A percentile compares a stretch with the other conserved stretches of the same genome.
phyloP scores from a whole-genome alignment of 2,797 vertebrate genomes.

The Glossophaga mutica region DNA sequence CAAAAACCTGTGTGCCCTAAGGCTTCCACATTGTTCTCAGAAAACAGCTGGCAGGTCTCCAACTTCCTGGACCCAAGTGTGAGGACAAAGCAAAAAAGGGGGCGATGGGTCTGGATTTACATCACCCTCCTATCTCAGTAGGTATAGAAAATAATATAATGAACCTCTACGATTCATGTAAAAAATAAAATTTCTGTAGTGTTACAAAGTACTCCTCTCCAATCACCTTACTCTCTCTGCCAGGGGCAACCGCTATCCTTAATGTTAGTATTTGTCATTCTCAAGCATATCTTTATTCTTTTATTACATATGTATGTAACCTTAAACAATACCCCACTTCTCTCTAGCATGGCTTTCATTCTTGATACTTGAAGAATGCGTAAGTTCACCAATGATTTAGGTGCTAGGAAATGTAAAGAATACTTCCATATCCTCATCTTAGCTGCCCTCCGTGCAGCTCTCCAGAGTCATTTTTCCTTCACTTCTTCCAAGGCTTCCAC shows the following conservation, averaged over 20 bases:
- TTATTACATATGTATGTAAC: too few relatives aligned
- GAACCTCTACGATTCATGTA: neutral
- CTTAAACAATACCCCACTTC: neutral
- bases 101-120: neutral
- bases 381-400: neutral
- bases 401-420: neutral
- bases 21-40: too few relatives aligned
- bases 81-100: neutral
- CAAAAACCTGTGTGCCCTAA: neutral
- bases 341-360: neutral
- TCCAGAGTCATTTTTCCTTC: neutral
- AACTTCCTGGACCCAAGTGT: neutral
- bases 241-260: neutral
- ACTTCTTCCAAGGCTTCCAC: neutral
- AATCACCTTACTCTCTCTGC: neutral
- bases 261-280: neutral
- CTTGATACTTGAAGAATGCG: neutral
- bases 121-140: neutral
- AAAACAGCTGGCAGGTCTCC: neutral
- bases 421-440: neutral
- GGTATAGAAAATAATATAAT: neutral
- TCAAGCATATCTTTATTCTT: neutral
- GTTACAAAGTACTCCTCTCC: neutral
- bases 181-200: neutral
- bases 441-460: neutral